phyloP scores from a whole-genome alignment of 2,888 invertebrate genomes.

The Conchocele bisecta region DNA sequence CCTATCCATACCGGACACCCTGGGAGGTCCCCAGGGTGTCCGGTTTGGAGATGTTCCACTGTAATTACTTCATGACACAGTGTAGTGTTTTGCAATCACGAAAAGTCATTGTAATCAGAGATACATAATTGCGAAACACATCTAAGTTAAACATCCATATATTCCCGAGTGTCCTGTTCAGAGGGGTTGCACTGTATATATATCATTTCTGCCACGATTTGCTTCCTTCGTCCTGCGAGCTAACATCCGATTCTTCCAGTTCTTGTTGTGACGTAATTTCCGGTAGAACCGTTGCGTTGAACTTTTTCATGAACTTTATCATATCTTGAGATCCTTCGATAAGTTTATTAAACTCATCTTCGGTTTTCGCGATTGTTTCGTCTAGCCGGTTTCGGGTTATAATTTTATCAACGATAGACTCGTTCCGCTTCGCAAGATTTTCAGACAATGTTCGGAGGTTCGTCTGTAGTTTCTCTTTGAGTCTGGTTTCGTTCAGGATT shows the following conservation, averaged over 20 bases:
- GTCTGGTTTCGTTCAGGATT: conserved; percentile 41
- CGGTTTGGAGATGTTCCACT: too few relatives aligned
- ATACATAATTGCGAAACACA: too few relatives aligned
- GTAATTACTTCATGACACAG: too few relatives aligned
- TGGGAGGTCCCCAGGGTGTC: too few relatives aligned
- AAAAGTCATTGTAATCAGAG: too few relatives aligned
- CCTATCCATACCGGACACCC: too few relatives aligned
- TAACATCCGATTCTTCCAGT: conserved; percentile 1
- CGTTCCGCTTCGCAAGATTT: conserved; percentile 44
- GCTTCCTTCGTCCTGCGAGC: too few relatives aligned
- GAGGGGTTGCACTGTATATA: too few relatives aligned
- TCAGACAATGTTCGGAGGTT: conserved; percentile 44
- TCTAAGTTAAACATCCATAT: too few relatives aligned
- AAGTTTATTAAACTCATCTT: conserved; percentile 38
- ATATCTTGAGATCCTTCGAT: conserved; percentile 47
- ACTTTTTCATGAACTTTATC: conserved; percentile 46
- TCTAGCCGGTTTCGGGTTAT: conserved; percentile 44
- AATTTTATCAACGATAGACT: conserved; percentile 44
- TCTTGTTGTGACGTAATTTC: conserved; percentile 13
- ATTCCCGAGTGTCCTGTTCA: too few relatives aligned
- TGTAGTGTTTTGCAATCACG: too few relatives aligned
- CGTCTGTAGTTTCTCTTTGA: conserved; percentile 50
- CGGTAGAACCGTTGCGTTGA: conserved; percentile 38
- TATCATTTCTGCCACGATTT: too few relatives aligned
- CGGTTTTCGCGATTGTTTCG: conserved; percentile 43